Base-by-base conservation (phyloP, 2,113 vertebrate genomes). In the Thinocorus orbignyianus region DNA sequence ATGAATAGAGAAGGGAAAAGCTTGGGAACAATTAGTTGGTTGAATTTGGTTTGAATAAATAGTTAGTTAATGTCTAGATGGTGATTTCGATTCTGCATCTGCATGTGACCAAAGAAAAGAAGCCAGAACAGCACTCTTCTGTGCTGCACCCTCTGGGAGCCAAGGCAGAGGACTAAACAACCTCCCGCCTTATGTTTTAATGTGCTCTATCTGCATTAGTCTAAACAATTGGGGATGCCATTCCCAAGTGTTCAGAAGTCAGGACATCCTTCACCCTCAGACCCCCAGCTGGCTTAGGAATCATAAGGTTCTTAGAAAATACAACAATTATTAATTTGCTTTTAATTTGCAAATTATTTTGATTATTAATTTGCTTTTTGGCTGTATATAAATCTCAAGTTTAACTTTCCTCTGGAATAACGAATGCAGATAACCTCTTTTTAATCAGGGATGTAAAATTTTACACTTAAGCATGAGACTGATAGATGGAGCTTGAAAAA, bases 1-100 rank as follows among this genome's bases (percentile, higher is more conserved):
- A 93, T 88, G 88, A 76, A 95, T 3, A 78, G 90, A 10, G 80
- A 78, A 19, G 81, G 78, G 73, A 33, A 23, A 41, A 79, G 49
- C 95, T 49, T 4, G 66, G 84, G 68, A 86, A 95, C 95, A 96
- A 96, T 94, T n/a, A 94, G 76, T 52, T 51, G 71, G n/a, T 92
- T 96, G 90, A 96, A 41, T 83, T 66, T 35, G 71, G 64, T 82
- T 81, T 93, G 93, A 97, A 96, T 95, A 92, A 96, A 86, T 54
- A 55, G 74, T 86, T 64, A 60, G 65, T 92, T 39, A 86, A 95
- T 73, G 80, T 7, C 37, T 86, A 80, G 93, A 90, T 91, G 71
- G 90, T 51, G 92, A 19, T 93, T 87, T 86, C 92, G 92, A 28
- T 70, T 85, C 37, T 86, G 90, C 87, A 82, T 96, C 92, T 95